Percentiles rank a stretch among this genome's conserved stretches.
These are phyloP conservation scores for Kryphioiulus occultus DNA, from an alignment of 2,888 invertebrate species.

Conservation along the genomic window DNA sequence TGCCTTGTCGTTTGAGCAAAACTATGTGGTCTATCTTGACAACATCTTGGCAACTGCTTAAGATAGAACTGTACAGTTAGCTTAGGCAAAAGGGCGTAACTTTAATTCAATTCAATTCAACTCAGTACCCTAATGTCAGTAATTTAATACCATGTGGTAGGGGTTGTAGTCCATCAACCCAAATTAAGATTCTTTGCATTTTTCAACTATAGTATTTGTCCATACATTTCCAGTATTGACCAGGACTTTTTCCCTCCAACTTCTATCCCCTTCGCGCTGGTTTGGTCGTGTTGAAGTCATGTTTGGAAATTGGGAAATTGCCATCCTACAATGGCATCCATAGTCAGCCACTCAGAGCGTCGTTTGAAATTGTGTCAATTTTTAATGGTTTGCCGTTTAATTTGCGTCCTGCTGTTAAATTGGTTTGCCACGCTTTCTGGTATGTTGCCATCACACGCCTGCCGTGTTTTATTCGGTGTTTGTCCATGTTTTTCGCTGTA, in stretches of 20 bases:
- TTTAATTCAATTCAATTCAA: too few species aligned
- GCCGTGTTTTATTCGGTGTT: neutral
- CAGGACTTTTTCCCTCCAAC: neutral
- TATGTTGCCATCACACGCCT: neutral
- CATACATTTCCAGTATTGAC: neutral
- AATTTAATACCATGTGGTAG: too few species aligned
- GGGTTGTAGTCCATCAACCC: too few species aligned
- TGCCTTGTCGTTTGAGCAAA: neutral
- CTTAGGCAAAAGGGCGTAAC: too few species aligned
- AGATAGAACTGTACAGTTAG: too few species aligned
- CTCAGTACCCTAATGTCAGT: too few species aligned
- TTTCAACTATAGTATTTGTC: too few species aligned
- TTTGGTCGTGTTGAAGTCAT: neutral
- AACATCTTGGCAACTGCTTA: too few species aligned
- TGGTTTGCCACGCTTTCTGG: neutral
- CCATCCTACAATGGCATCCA: neutral
- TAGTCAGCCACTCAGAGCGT: neutral
- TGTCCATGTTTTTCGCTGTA: constrained; percentile 38
- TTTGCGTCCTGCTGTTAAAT: neutral
- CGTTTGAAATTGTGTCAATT: neutral
- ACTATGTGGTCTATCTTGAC: too few species aligned
- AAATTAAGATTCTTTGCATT: too few species aligned
- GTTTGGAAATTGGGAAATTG: neutral
- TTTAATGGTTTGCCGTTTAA: neutral
- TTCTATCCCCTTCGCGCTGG: neutral